These are phyloP conservation scores for Meiosimyza platycephala DNA, from an alignment of 2,888 invertebrate species.

Conservation along the genomic window DNA sequence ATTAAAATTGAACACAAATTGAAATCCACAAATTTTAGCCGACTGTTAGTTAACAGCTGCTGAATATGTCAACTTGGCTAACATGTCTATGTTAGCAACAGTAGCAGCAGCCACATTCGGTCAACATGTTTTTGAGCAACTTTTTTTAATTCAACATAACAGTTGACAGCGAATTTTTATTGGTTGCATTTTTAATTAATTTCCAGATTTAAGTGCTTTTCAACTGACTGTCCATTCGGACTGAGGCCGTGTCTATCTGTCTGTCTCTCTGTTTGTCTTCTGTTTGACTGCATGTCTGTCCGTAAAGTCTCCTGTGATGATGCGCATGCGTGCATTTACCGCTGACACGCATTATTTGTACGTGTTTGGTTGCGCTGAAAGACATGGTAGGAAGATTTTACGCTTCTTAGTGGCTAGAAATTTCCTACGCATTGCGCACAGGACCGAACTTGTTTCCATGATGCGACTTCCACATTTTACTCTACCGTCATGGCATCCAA, in stretches of 20 bases:
- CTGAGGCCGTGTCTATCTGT: slow-evolving; percentile 7
- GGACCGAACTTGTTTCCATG: background rate
- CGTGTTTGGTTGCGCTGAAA: slow-evolving; percentile 33
- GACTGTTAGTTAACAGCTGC: background rate
- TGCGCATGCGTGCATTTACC: slow-evolving; percentile 39
- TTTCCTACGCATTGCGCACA: background rate
- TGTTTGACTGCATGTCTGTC: background rate
- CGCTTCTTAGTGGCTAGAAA: no score
- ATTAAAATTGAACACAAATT: slow-evolving; percentile 3
- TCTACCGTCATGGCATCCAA: no score
- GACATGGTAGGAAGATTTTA: no score
- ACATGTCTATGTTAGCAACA: background rate
- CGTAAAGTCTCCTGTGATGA: slow-evolving; percentile 2
- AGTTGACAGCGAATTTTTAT: slow-evolving; percentile 1
- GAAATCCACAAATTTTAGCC: slow-evolving; percentile 14
- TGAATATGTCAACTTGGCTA: background rate
- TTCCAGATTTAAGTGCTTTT: slow-evolving; percentile 18
- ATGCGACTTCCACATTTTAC: slow-evolving; percentile 13
- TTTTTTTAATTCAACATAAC: background rate
- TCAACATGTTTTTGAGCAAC: background rate
- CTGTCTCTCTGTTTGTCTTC: slow-evolving; percentile 3
- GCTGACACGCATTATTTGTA: slow-evolving; percentile 49
- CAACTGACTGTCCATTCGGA: background rate
- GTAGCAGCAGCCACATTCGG: no score
- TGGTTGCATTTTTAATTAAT: slow-evolving; percentile 13